Conservation (phyloP, 2,797 vertebrate genomes). For the Delichon dasypus region DNA sequence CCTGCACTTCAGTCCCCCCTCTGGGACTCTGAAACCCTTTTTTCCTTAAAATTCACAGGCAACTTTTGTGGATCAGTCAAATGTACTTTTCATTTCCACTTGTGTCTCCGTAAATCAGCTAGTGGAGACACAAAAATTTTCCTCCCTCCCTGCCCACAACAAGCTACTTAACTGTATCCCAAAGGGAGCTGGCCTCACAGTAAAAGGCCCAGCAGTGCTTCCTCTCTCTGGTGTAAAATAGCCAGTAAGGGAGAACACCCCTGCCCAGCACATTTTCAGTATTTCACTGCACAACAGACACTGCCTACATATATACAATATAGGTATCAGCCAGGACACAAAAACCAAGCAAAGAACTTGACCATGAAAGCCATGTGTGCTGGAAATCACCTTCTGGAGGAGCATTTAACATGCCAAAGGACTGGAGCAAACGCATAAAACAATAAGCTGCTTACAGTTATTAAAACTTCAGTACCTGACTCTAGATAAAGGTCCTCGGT, state of each 20-base stretch:
- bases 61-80: neutral
- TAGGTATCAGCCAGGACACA: neutral
- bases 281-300: neutral
- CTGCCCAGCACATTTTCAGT: neutral
- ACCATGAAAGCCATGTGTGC: neutral
- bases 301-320: neutral
- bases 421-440: neutral
- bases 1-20: neutral
- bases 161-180: neutral
- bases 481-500: slow-evolving; percentile 87
- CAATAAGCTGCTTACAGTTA: neutral
- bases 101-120: neutral
- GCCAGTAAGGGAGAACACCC: neutral
- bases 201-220: neutral
- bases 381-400: neutral
- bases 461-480: slow-evolving; percentile 80
- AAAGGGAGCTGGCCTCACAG: neutral
- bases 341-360: neutral
- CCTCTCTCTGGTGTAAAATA: neutral
- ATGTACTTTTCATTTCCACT: neutral
- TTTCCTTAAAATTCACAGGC: neutral
- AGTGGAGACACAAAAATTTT: neutral
- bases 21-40: neutral
- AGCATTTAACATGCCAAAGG: neutral
- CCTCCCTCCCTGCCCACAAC: neutral